Evolutionary conservation across 2,113 vertebrate genomes (phyloP).

Genomic region (Zootoca vivipara): DNA sequence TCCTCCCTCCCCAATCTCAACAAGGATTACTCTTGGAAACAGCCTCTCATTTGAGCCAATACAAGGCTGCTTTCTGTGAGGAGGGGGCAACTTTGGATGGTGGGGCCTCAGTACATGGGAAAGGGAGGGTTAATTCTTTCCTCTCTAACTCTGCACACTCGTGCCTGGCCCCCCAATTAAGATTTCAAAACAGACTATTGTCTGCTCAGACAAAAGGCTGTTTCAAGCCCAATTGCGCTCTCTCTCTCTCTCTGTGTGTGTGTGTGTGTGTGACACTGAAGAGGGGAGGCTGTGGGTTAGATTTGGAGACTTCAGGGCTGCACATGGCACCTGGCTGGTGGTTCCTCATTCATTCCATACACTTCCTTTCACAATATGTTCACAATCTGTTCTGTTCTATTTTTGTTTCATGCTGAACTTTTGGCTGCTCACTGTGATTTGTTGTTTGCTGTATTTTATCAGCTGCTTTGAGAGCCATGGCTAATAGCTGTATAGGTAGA

Average conservation of each 20-base stretch:
- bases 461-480: background rate
- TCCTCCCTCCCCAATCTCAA: background rate
- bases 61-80: background rate
- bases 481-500: background rate
- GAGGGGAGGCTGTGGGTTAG: no score
- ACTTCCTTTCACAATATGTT: background rate
- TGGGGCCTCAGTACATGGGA: background rate
- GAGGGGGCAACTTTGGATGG: background rate
- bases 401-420: background rate
- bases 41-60: background rate
- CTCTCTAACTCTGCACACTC: background rate
- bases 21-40: background rate
- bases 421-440: background rate
- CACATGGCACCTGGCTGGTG: background rate
- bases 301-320: background rate
- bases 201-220: background rate
- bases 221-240: background rate
- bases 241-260: no score
- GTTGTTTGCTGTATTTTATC: background rate
- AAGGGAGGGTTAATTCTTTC: background rate
- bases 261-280: no score
- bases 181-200: background rate
- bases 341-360: background rate
- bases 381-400: background rate
- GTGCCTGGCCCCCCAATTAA: background rate